Conservation (phyloP, 2,888 invertebrate species). For the Andrena chrysosceles region DNA sequence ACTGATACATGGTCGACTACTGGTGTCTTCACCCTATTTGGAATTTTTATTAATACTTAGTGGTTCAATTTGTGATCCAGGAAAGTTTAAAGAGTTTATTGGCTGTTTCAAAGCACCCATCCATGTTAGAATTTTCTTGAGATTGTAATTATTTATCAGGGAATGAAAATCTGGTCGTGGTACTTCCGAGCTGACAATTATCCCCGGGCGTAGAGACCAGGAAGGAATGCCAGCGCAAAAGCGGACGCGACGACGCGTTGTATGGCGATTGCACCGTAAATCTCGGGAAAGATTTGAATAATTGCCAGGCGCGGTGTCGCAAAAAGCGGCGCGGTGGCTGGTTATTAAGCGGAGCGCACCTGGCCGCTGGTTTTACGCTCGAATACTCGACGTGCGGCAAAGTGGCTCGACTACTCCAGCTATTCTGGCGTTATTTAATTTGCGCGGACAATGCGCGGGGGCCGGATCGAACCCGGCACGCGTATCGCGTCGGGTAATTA, state of each 20-base stretch:
- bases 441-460: constrained; percentile 24
- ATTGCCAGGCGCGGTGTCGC: not conserved
- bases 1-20: too few species aligned
- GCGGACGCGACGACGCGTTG: constrained; percentile 25
- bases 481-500: constrained; percentile 23
- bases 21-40: too few species aligned
- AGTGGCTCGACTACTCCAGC: constrained; percentile 14
- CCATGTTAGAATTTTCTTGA: too few species aligned
- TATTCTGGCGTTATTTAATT: constrained; percentile 33
- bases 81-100: too few species aligned
- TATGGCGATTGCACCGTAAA: constrained; percentile 15
- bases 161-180: not conserved
- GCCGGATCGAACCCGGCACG: constrained; percentile 2
- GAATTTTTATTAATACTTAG: too few species aligned
- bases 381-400: constrained; percentile 12
- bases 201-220: not conserved
- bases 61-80: too few species aligned
- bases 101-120: too few species aligned
- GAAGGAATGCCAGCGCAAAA: constrained; percentile 3
- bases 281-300: constrained; percentile 34
- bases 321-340: not conserved
- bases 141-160: not conserved
- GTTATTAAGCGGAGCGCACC: constrained; percentile 19
- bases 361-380: constrained; percentile 22
- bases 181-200: not conserved